Evolutionary conservation across 2,113 vertebrate genomes (phyloP), one percentile per base, ranked within the genome.

Genomic region (Dendropsophus ebraccatus): DNA sequence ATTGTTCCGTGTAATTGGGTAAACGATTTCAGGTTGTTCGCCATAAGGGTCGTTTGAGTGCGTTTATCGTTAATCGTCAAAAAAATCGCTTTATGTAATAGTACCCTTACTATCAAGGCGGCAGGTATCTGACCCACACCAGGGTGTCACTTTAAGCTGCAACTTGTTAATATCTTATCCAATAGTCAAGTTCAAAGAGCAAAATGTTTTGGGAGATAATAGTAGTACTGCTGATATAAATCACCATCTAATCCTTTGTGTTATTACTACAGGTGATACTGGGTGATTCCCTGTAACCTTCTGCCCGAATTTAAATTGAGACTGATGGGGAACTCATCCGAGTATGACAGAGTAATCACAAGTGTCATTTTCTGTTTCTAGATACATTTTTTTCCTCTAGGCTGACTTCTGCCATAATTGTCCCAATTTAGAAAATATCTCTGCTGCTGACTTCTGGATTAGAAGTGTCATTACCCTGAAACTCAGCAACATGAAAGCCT

Each of bases 341-440:
- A 25, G 45, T 78, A 67, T 85, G 83, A 78, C 83, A 69, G 73
- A 85, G 25, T 56, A 85, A 78, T 78, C 74, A 50, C 41, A 21
- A 67, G 58, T 65, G n/a, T 67, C 83, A 85, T 77, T 67, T 78
- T 77, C 58, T 85, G 30, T 21, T 76, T 65, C 19, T 13, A 47
- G 60, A 30, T 13, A 25, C 28, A 76, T 77, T 78, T 73, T 67
- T 49, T 78, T 28, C 58, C 12, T 72, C 65, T 11, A 67, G 16
- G n/a, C 1, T 32, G 60, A 23, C 83, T 35, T 16, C 54, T 49
- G 60, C 69, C 14, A 10, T 58, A 74, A 72, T 23, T 25, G 23
- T 74, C 41, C 13, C 49, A 56, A 19, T 41, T 19, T 11, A 45
- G 23, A 83, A 41, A 58, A 83, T 58, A 32, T n/a, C 69, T 77